Conservation (phyloP, 2,113 vertebrate species). For the Antennarius striatus region DNA sequence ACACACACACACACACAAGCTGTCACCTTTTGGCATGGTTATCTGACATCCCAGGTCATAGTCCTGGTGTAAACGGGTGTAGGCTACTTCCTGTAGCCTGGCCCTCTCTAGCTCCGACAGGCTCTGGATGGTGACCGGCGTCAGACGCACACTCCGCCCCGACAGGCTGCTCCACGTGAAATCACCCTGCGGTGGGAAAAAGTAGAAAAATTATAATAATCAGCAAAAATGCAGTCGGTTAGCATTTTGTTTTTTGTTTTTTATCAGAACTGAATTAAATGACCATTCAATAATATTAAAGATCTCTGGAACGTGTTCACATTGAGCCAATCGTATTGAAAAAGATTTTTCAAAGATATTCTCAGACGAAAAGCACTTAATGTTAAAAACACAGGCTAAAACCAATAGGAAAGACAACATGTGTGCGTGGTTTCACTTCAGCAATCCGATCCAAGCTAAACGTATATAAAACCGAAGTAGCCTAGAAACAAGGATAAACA, state of each 20-base stretch:
- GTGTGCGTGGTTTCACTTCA: neutral
- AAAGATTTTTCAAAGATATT: neutral
- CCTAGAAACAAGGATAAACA: no score
- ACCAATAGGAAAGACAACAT: neutral
- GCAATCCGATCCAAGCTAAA: neutral
- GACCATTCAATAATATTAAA: no score
- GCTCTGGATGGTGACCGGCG: slow-evolving; percentile 89
- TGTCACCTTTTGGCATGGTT: slow-evolving; percentile 92
- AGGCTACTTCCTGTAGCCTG: slow-evolving; percentile 92
- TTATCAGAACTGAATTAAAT: neutral
- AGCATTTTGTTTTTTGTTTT: no score
- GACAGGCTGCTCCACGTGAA: slow-evolving; percentile 98
- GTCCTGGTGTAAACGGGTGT: slow-evolving; percentile 91
- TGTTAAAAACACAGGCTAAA: neutral
- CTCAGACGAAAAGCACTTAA: no score
- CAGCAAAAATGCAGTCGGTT: no score
- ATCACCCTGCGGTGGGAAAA: slow-evolving; percentile 81
- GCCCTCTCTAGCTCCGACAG: slow-evolving; percentile 91
- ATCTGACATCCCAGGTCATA: slow-evolving; percentile 94
- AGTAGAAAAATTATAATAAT: neutral
- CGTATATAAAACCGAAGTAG: neutral
- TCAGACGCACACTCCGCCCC: slow-evolving; percentile 88
- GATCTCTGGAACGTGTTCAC: no score
- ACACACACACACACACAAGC: neutral
- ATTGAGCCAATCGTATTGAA: no score